These are phyloP conservation scores for Metridium senile DNA, from an alignment of 92 coral and sea anemone species.

Conservation along the genomic window DNA sequence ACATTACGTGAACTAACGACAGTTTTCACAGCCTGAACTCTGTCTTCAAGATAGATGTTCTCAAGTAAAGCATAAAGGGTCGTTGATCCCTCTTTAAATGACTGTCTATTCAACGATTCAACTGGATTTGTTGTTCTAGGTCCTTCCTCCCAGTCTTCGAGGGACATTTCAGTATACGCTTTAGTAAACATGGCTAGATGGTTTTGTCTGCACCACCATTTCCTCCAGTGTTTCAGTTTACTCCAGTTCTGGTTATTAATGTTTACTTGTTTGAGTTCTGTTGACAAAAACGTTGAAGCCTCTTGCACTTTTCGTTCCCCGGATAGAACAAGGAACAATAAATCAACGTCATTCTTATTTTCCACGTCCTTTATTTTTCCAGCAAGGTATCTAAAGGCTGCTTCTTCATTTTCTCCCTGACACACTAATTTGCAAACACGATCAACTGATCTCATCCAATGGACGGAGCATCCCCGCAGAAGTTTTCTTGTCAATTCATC, in stretches of 20 bases:
- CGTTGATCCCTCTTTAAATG: slow-evolving; percentile 35
- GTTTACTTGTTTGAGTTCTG: background rate
- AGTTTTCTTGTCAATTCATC: slow-evolving; percentile 39
- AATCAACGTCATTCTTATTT: slow-evolving; percentile 39
- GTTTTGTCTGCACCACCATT: slow-evolving; percentile 47
- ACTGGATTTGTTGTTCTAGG: slow-evolving; percentile 62
- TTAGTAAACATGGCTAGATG: slow-evolving; percentile 45
- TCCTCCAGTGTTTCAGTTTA: slow-evolving; percentile 51
- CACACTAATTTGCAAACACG: slow-evolving; percentile 56
- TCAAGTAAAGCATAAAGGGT: slow-evolving; percentile 43
- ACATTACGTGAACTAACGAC: slow-evolving; percentile 23
- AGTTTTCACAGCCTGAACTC: slow-evolving; percentile 64
- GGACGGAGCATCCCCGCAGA: slow-evolving; percentile 60
- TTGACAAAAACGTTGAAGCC: slow-evolving; percentile 16
- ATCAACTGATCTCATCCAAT: slow-evolving; percentile 61
- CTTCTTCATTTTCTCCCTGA: slow-evolving; percentile 21
- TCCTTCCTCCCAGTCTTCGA: slow-evolving; percentile 50
- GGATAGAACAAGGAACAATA: slow-evolving; percentile 30
- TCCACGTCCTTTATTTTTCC: slow-evolving; percentile 31
- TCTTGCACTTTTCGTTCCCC: slow-evolving; percentile 19
- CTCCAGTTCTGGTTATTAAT: slow-evolving; percentile 24
- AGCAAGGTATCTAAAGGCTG: slow-evolving; percentile 46
- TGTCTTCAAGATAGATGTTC: slow-evolving; percentile 64
- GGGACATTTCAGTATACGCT: slow-evolving; percentile 36
- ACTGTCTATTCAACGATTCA: slow-evolving; percentile 56